Evolutionary conservation across 1,140 invertebrate genomes (phyloP).

Genomic region (Caenorhabditis brenneri): DNA sequence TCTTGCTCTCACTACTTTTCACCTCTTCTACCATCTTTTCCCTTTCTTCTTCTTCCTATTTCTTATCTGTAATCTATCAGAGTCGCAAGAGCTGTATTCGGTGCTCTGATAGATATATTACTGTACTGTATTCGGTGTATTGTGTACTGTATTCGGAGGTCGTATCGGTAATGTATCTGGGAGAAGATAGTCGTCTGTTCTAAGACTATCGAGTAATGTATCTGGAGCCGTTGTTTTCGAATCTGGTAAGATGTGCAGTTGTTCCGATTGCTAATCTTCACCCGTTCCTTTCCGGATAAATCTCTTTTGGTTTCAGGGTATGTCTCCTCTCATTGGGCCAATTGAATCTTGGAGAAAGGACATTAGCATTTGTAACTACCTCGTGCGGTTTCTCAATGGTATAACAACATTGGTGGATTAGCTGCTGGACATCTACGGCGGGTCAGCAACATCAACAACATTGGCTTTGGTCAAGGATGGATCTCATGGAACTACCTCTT

Average conservation of each 20-base stretch:
- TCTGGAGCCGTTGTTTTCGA: background rate
- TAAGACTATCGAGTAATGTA: background rate
- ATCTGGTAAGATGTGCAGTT: constrained; percentile 17
- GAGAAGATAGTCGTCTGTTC: background rate
- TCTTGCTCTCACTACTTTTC: background rate
- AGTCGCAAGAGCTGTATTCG: constrained; percentile 32
- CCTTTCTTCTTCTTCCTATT: background rate
- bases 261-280: constrained; percentile 25
- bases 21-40: too few relatives aligned
- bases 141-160: constrained; percentile 29
- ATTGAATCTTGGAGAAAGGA: too few relatives aligned
- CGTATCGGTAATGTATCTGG: background rate
- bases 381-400: background rate
- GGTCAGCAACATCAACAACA: too few relatives aligned
- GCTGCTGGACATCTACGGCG: too few relatives aligned
- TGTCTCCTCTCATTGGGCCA: too few relatives aligned
- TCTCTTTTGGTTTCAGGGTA: background rate
- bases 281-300: background rate
- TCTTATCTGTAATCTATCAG: background rate
- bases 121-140: too few relatives aligned
- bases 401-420: too few relatives aligned
- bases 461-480: too few relatives aligned
- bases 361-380: too few relatives aligned
- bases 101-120: constrained; percentile 8
- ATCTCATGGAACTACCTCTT: too few relatives aligned